Base-by-base conservation (phyloP, 2,888 invertebrate genomes). In the Nasonia oneida region DNA sequence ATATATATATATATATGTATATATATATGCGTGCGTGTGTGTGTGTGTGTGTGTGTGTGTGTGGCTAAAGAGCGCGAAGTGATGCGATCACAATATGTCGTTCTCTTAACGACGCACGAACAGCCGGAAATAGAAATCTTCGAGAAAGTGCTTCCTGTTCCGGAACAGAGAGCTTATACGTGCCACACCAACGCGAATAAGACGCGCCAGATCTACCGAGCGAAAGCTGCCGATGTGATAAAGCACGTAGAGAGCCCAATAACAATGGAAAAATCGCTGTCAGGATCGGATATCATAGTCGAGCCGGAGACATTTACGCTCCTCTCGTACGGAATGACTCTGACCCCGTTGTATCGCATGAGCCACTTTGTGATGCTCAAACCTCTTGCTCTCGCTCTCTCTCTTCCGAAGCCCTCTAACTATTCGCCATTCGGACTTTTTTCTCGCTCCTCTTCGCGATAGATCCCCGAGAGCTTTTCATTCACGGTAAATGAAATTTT, bases 61-160 rank as follows among this genome's bases (percentile, higher is more conserved):
- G 23, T 23, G 1, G 29, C 37, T n/a, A 39, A 39, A 15, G 71
- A n/a, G 42, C 6, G 70, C 5, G 71, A 39, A n/a, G 10, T 14
- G 29, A 29, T 12, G 3, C 12, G 14, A 29, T 29, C 64, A 14
- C 64, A n/a, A 64, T 14, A 37, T 50, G 50, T 18, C 57, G 57
- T 57, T 53, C 53, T 53, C 57, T 57, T 5, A 10, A 23, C 70
- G 39, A 76, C 23, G 61, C 57, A 57, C 74, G 77, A 61, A 33
- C 67, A 57, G 23, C 71, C 81, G 81, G 80, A 87, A 85, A 85
- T 87, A 81, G 84, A 83, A 87, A 87, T 85, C 79, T 78, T 70
- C 37, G 75, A 29, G 50, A 29, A 75, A 73, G 37, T 82, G 86
- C 80, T 87, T 87, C 79, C 79, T 87, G 77, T 82, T 82, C 79